These are phyloP conservation scores for Kryptopterus vitreolus DNA, from an alignment of 2,797 vertebrate genomes.

Conservation along the genomic window DNA sequence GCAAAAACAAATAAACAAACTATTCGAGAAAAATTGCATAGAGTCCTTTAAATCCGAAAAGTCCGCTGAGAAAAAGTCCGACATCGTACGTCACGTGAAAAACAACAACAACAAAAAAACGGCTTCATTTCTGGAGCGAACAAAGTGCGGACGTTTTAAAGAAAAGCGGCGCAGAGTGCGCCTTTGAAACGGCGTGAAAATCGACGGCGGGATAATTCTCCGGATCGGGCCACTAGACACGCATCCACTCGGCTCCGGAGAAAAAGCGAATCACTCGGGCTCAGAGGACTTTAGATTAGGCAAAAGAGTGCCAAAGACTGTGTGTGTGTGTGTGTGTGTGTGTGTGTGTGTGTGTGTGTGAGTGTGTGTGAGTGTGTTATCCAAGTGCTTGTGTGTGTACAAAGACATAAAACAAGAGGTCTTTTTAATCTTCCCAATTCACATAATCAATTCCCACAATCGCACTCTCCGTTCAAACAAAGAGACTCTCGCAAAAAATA, in stretches of 20 bases:
- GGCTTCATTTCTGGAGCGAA: conserved; percentile 20
- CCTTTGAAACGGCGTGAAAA: conserved; percentile 32
- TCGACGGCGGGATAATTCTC: conserved; percentile 23
- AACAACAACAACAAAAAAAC: background rate
- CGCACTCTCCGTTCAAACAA: conserved; percentile 16
- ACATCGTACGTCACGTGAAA: background rate
- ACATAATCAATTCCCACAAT: conserved; percentile 31
- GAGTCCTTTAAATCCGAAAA: conserved; percentile 22
- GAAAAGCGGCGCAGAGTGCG: conserved; percentile 29
- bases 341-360: conserved; percentile 24
- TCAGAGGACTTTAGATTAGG: conserved; percentile 18
- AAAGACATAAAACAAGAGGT: background rate
- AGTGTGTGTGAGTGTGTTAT: conserved; percentile 17
- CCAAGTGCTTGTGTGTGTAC: conserved; percentile 21
- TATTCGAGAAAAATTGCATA: conserved; percentile 29
- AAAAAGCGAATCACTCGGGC: conserved; percentile 37
- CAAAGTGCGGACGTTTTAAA: conserved; percentile 34
- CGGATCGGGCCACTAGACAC: conserved; percentile 29
- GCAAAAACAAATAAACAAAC: background rate
- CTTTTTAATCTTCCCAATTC: conserved; percentile 6
- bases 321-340: conserved; percentile 20
- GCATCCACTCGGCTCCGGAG: conserved; percentile 17
- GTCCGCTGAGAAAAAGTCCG: conserved; percentile 17
- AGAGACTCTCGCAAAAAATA: background rate
- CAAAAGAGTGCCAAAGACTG: conserved; percentile 28